These are phyloP conservation scores for Sternarchorhynchus goeldii DNA, from an alignment of 2,797 vertebrate genomes.

Conservation along the genomic window DNA sequence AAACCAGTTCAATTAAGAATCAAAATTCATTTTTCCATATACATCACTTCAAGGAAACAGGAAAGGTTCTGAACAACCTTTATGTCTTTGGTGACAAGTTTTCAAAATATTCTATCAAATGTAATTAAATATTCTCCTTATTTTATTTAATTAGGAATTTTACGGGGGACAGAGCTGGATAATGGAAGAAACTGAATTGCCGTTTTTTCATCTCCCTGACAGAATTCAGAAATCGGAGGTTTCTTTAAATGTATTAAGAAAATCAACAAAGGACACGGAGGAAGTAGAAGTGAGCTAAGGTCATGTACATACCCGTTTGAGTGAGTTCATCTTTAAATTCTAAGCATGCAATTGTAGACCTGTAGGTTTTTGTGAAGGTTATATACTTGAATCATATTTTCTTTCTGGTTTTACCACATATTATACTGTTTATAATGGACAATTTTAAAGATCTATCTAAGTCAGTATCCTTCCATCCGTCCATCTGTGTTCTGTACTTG, in stretches of 20 bases:
- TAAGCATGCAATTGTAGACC: not conserved
- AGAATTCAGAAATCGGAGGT: constrained; percentile 80
- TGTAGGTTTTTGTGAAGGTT: not conserved
- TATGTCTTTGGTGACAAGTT: not conserved
- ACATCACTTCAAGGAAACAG: no score
- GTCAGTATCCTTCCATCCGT: no score
- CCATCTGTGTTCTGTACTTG: not conserved
- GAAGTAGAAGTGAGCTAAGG: constrained; percentile 9
- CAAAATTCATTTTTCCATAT: no score
- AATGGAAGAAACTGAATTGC: not conserved
- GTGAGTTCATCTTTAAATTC: constrained; percentile 57
- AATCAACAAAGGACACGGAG: constrained; percentile 29
- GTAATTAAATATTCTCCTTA: not conserved
- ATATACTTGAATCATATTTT: no score
- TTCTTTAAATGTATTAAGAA: constrained; percentile 80
- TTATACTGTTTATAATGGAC: no score
- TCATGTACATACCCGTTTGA: constrained; percentile 54
- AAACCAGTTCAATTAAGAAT: no score
- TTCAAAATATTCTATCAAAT: not conserved
- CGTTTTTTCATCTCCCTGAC: constrained; percentile 25
- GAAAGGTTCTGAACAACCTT: not conserved
- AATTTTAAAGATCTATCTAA: no score
- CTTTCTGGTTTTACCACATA: no score
- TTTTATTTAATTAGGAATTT: not conserved
- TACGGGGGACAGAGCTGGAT: not conserved